Evolutionary conservation across 1,140 invertebrate species (phyloP), one percentile per base, ranked within the genome.

Genomic region (Triops longicaudatus): DNA sequence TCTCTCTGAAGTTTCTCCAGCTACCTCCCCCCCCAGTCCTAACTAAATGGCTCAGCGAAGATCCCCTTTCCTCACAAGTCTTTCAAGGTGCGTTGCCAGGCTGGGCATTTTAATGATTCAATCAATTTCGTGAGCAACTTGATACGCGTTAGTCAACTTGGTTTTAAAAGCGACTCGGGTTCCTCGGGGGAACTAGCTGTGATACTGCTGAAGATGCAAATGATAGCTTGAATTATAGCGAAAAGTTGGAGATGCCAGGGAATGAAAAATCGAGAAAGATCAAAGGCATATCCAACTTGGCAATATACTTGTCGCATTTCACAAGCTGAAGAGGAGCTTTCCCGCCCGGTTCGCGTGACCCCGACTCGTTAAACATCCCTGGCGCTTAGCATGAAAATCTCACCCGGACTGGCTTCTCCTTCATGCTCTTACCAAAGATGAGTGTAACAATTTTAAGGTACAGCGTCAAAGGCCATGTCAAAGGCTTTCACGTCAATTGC

Each of bases 21-120:
- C 31, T 4, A 37, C 2, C 31, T 7, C 31, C 31, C 31, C 7
- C 7, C 50, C 14, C 50, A 63, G 50, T 63, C 7, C 22, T 22
- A n/a, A 63, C 50, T 63, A 63, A 63, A 17, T 63, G 50, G 50
- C 50, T 63, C 17, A 63, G 50, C 50, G 22, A 63, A 63, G 50
- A 63, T 63, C 50, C 50, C 50, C 22, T 63, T 63, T 63, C 50
- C 50, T 22, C 50, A 17, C 22, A 63, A 6, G 10, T 63, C 50
- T 63, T 63, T 63, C 50, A n/a, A 17, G 17, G 14, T 63, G 50
- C 50, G 50, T 63, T 22, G 44, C 44, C 44, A 63, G 50, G n/a
- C 50, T 63, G 50, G 50, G 50, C 50, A 63, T 63, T 63, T 63
- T 63, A 63, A 63, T 63, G 50, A 63, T 63, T 63, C 50, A 63